Conservation (phyloP, 2,888 invertebrate genomes). For the Hemistola chrysoprasaria region DNA sequence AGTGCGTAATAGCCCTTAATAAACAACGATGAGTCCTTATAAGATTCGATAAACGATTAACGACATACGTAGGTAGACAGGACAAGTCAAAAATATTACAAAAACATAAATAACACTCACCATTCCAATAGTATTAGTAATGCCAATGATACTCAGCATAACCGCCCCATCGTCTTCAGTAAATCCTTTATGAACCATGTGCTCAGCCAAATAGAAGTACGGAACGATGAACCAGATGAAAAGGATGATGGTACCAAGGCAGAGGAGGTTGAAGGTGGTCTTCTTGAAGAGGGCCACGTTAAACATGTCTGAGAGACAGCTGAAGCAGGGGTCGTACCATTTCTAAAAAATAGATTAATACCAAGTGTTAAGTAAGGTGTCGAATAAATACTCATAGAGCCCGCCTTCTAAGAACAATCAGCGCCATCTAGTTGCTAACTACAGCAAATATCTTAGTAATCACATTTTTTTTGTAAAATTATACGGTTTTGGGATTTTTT, state of each 20-base stretch:
- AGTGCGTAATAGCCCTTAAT: too few relatives aligned
- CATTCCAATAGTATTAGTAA: slow-evolving; percentile 95
- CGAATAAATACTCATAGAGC: too few relatives aligned
- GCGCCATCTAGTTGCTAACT: too few relatives aligned
- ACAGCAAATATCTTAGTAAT: too few relatives aligned
- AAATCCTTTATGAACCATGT: slow-evolving; percentile 86
- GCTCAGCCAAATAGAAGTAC: slow-evolving; percentile 95
- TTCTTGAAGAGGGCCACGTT: slow-evolving; percentile 91
- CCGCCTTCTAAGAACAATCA: too few relatives aligned
- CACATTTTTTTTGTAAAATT: too few relatives aligned
- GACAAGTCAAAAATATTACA: too few relatives aligned
- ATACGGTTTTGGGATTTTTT: too few relatives aligned
- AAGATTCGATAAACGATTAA: too few relatives aligned
- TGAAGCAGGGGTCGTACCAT: slow-evolving; percentile 68
- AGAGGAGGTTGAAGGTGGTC: slow-evolving; percentile 90
- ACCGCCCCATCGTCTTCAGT: slow-evolving; percentile 88
- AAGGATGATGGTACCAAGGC: slow-evolving; percentile 92
- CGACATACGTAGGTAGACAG: too few relatives aligned
- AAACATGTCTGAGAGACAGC: slow-evolving; percentile 74
- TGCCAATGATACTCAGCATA: slow-evolving; percentile 92
- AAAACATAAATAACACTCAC: too few relatives aligned
- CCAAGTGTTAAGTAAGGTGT: background rate
- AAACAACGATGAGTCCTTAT: too few relatives aligned
- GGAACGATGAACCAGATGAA: slow-evolving; percentile 98
- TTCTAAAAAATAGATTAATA: slow-evolving; percentile 46